phyloP scores from a whole-genome alignment of 2,888 invertebrate species.

The Gryllus longicercus region DNA sequence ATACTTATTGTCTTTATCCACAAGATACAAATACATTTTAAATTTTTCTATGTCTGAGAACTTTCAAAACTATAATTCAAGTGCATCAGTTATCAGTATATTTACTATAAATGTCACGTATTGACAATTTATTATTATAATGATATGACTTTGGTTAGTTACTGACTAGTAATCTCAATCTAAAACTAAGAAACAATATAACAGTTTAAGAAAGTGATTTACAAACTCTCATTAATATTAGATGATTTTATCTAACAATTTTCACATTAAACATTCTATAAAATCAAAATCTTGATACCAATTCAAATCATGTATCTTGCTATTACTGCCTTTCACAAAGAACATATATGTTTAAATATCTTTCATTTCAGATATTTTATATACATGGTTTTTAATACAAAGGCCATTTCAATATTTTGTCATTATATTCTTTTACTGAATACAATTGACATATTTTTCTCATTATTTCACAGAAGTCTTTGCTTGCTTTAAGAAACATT shows the following conservation, averaged over 20 bases:
- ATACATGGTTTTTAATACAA: neutral
- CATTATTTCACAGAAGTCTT: too few relatives aligned
- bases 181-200: neutral
- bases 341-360: neutral
- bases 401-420: neutral
- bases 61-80: neutral
- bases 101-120: neutral
- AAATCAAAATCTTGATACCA: neutral
- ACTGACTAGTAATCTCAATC: neutral
- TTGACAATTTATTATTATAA: neutral
- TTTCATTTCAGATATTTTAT: neutral
- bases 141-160: slow-evolving; percentile 2
- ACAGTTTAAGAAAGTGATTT: neutral
- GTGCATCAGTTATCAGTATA: neutral
- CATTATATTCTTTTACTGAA: too few relatives aligned
- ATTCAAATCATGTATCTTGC: neutral
- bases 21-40: neutral
- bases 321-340: neutral
- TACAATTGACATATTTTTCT: too few relatives aligned
- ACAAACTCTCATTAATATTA: slow-evolving; percentile 1
- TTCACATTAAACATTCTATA: neutral
- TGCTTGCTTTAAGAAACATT: too few relatives aligned
- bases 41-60: neutral
- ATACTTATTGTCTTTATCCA: slow-evolving; percentile 6
- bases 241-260: neutral